These are phyloP conservation scores for Anthoscopus minutus DNA, from an alignment of 2,113 vertebrate species.

Conservation along the genomic window DNA sequence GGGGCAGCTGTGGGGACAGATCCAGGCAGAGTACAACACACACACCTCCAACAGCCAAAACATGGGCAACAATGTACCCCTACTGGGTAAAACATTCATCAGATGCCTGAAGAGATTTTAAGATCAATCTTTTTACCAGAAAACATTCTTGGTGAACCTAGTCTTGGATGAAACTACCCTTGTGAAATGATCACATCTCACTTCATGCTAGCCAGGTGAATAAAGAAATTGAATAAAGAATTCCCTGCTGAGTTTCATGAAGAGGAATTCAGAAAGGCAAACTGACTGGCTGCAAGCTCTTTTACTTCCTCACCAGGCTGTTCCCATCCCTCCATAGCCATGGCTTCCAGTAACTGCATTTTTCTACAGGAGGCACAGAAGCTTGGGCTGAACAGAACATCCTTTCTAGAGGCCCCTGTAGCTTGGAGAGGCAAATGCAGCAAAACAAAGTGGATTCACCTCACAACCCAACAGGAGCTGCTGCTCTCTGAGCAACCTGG, in stretches of 20 bases:
- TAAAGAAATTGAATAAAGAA: neutral
- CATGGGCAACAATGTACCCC: neutral
- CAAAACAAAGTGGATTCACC: neutral
- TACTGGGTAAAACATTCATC: neutral
- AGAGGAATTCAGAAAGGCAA: neutral
- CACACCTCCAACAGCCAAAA: neutral
- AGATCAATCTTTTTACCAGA: neutral
- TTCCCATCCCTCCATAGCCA: neutral
- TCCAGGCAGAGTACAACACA: neutral
- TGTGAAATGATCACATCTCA: neutral
- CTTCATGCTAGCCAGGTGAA: neutral
- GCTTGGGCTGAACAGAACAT: neutral
- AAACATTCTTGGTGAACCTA: neutral
- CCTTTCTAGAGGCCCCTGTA: neutral
- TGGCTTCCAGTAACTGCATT: neutral
- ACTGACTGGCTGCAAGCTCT: neutral
- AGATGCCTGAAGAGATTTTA: neutral
- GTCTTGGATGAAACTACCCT: neutral
- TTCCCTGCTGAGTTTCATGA: neutral
- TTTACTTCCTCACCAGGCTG: neutral
- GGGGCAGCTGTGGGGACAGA: constrained; percentile 72
- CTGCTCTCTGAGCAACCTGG: neutral
- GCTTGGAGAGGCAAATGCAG: neutral
- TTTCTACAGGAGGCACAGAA: neutral
- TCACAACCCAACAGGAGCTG: neutral